Evolutionary conservation across 2,797 vertebrate species (phyloP).

Genomic region (Lutjanus argentimaculatus): DNA sequence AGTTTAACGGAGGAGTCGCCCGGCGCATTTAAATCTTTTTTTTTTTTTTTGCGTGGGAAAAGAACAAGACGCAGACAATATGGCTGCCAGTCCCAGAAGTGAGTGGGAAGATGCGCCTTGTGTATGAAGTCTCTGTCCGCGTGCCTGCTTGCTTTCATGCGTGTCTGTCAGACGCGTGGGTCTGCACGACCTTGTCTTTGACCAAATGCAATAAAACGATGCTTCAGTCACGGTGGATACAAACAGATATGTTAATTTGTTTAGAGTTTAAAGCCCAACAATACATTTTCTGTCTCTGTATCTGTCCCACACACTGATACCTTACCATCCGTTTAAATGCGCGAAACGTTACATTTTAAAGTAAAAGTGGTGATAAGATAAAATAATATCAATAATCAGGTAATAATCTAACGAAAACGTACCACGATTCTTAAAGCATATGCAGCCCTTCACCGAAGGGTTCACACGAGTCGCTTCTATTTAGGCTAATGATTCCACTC

Average conservation of each 20-base stretch:
- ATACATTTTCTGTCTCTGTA: too few relatives aligned
- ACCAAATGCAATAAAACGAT: constrained; percentile 33
- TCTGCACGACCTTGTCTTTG: constrained; percentile 64
- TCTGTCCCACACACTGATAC: too few relatives aligned
- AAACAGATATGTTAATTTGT: not conserved
- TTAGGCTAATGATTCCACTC: not conserved
- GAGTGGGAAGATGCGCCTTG: constrained; percentile 68
- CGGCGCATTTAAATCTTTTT: not conserved
- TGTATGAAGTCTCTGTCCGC: constrained; percentile 36
- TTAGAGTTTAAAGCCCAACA: too few relatives aligned
- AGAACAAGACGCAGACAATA: constrained; percentile 64
- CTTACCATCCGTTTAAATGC: not conserved
- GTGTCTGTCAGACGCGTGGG: constrained; percentile 56
- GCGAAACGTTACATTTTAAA: not conserved
- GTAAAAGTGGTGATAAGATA: not conserved
- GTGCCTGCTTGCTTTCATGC: constrained; percentile 10
- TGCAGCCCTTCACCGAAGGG: not conserved
- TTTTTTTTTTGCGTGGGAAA: constrained; percentile 27
- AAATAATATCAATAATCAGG: not conserved
- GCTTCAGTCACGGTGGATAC: not conserved
- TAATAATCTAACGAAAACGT: not conserved
- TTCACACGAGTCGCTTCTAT: not conserved
- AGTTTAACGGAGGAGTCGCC: not conserved
- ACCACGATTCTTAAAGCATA: not conserved
- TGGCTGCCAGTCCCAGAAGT: constrained; percentile 68